phyloP scores from a whole-genome alignment of 2,797 vertebrate species.

The Triplophysa yarkandensis region DNA sequence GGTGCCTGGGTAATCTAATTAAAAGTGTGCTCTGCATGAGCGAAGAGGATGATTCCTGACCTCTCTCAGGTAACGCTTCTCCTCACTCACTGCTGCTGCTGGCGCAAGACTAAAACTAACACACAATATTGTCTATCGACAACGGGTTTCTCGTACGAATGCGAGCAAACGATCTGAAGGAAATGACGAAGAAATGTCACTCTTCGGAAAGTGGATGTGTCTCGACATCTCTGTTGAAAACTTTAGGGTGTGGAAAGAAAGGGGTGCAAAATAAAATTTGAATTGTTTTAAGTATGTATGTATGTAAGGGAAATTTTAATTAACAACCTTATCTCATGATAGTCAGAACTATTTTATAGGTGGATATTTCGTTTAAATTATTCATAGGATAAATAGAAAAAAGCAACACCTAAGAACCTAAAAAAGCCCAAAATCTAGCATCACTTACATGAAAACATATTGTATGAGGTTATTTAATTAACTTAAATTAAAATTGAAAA shows the following conservation, averaged over 20 bases:
- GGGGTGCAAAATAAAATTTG: neutral
- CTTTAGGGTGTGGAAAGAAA: neutral
- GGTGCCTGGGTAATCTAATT: conserved; percentile 47
- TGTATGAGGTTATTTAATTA: too few species aligned
- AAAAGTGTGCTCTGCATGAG: conserved; percentile 48
- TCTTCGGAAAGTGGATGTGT: neutral
- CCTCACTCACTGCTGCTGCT: conserved; percentile 28
- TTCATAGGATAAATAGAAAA: too few species aligned
- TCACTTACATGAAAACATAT: too few species aligned
- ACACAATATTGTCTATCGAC: conserved; percentile 1
- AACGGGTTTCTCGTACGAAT: neutral
- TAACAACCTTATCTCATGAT: too few species aligned
- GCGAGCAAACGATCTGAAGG: neutral
- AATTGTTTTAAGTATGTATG: too few species aligned
- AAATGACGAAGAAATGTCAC: conserved; percentile 2
- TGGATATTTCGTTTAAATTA: too few species aligned
- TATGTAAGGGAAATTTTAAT: too few species aligned
- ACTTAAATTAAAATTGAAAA: too few species aligned
- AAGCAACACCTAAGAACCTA: too few species aligned
- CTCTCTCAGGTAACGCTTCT: conserved; percentile 47
- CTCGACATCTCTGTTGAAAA: neutral
- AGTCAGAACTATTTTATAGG: too few species aligned
- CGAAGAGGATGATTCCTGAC: conserved; percentile 43
- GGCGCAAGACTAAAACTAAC: conserved; percentile 24
- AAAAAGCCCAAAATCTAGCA: too few species aligned